Conservation (phyloP, 2,888 invertebrate genomes). For the Nymphalis c-album region DNA sequence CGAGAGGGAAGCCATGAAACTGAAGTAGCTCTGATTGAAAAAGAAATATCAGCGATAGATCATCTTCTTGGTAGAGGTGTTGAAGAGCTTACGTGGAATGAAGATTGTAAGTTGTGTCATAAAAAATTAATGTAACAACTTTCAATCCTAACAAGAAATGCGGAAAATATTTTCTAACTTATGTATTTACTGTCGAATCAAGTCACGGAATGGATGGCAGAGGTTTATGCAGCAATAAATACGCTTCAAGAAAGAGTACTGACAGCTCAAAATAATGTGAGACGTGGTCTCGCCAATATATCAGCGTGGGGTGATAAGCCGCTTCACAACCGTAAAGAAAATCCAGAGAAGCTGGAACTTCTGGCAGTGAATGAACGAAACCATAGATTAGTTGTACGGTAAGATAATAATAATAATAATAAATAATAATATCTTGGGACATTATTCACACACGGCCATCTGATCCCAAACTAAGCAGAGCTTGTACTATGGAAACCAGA, state of each 20-base stretch:
- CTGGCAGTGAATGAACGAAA: constrained; percentile 81
- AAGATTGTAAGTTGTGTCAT: constrained; percentile 83
- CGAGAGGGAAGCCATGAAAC: constrained; percentile 86
- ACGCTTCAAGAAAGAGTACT: constrained; percentile 86
- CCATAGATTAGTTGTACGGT: constrained; percentile 69
- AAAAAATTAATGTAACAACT: not conserved
- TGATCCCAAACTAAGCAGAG: too few relatives aligned
- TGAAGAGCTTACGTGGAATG: constrained; percentile 88
- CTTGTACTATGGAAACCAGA: too few relatives aligned
- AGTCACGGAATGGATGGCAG: constrained; percentile 86
- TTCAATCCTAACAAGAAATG: not conserved
- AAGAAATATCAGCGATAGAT: constrained; percentile 89
- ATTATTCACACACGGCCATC: too few relatives aligned
- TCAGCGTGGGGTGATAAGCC: constrained; percentile 87
- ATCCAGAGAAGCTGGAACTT: constrained; percentile 69
- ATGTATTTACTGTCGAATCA: constrained; percentile 22
- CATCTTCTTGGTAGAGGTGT: constrained; percentile 85
- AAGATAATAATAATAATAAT: too few relatives aligned
- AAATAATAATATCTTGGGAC: too few relatives aligned
- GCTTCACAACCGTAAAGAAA: constrained; percentile 85
- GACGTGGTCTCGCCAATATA: constrained; percentile 79
- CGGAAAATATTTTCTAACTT: not conserved
- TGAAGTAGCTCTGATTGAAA: constrained; percentile 88
- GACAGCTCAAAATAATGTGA: constrained; percentile 85
- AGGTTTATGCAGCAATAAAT: constrained; percentile 85